A percentile compares a stretch with the other conserved stretches of the same genome.
phyloP scores from a whole-genome alignment of 2,888 invertebrate genomes.

The Aphodius granarius region DNA sequence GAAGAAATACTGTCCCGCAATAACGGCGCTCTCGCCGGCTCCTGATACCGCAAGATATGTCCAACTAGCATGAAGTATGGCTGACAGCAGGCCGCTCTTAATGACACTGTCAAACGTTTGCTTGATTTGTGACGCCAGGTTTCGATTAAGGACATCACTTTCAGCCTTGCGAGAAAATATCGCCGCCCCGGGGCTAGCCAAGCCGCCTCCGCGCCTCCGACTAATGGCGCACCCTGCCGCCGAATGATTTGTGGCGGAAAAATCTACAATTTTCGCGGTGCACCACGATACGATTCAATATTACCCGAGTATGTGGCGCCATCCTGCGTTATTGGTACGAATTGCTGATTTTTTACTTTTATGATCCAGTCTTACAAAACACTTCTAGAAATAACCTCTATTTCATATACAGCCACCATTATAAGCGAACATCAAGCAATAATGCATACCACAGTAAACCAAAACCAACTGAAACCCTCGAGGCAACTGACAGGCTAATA shows the following conservation, averaged over 20 bases:
- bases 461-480: background rate
- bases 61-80: constrained; percentile 48
- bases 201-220: constrained; percentile 21
- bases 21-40: constrained; percentile 33
- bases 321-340: background rate
- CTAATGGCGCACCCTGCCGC: constrained; percentile 33
- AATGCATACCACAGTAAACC: background rate
- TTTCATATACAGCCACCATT: background rate
- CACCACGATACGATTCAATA: background rate
- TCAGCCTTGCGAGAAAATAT: constrained; percentile 53
- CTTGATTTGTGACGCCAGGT: constrained; percentile 54
- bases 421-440: background rate
- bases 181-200: constrained; percentile 37
- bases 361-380: background rate
- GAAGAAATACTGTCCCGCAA: constrained; percentile 33
- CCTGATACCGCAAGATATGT: constrained; percentile 46
- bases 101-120: constrained; percentile 54
- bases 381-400: no score
- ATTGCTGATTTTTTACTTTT: background rate
- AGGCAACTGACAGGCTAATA: constrained; percentile 3
- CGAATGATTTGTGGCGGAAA: constrained; percentile 25
- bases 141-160: constrained; percentile 55
- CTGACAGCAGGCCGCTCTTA: constrained; percentile 54
- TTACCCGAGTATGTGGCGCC: background rate
- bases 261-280: constrained; percentile 20